Conservation (phyloP, 2,797 vertebrate species). For the Morus bassanus region DNA sequence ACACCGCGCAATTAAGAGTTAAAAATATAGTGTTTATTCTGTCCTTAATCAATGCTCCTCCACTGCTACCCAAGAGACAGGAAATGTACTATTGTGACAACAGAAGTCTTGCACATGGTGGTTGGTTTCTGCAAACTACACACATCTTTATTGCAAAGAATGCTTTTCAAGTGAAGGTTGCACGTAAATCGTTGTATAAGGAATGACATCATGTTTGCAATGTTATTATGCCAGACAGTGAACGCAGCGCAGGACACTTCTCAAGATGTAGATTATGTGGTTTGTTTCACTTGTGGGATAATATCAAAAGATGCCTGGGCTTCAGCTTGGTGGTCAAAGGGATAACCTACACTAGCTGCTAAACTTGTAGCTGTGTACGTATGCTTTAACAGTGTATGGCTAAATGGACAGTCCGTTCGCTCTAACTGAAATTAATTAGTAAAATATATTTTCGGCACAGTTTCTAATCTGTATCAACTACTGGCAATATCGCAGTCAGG, state of each 20-base stretch:
- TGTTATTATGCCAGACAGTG: fast-evolving
- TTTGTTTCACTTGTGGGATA: not conserved
- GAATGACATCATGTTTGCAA: not conserved
- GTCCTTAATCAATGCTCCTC: not conserved
- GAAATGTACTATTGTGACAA: not conserved
- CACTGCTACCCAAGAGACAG: not conserved
- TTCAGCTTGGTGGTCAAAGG: not conserved
- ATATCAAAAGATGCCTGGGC: not conserved
- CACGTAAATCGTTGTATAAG: fast-evolving
- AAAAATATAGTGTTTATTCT: not conserved
- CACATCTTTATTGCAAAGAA: not conserved
- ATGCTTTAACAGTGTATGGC: not conserved
- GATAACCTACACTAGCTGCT: not conserved
- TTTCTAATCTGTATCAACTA: not conserved
- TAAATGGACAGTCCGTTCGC: not conserved
- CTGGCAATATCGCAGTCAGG: not conserved
- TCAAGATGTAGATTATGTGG: not conserved
- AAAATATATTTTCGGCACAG: not conserved
- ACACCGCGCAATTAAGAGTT: not conserved
- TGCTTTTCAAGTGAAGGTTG: not conserved
- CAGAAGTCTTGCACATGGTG: fast-evolving
- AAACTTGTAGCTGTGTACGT: not conserved
- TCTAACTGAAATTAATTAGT: not conserved
- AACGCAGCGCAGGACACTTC: fast-evolving
- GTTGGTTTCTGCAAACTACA: not conserved